Percentiles rank a stretch among this genome's conserved stretches.
These are phyloP conservation scores for Drosophila prostipennis DNA, from an alignment of 2,888 invertebrate species.

Conservation along the genomic window DNA sequence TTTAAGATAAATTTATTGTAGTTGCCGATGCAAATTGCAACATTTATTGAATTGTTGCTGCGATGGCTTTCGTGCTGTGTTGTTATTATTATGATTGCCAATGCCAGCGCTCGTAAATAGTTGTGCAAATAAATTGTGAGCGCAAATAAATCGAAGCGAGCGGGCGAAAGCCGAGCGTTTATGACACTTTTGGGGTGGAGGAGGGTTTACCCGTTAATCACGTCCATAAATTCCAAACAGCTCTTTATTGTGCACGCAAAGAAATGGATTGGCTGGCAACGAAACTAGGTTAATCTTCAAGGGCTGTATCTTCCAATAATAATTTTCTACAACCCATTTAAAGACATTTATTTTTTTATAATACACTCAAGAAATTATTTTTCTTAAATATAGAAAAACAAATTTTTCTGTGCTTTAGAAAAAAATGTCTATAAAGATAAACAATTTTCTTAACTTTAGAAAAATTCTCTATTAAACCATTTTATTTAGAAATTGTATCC, in stretches of 20 bases:
- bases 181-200: constrained; percentile 46
- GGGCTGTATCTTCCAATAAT: no score
- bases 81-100: constrained; percentile 40
- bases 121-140: constrained; percentile 68
- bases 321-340: no score
- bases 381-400: no score
- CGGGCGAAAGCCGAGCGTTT: constrained; percentile 56
- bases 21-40: constrained; percentile 76
- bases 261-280: background rate
- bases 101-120: constrained; percentile 65
- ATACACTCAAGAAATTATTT: no score
- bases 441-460: no score
- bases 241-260: constrained; percentile 1
- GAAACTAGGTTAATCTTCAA: no score
- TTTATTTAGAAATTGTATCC: no score
- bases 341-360: no score
- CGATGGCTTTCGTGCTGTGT: constrained; percentile 4
- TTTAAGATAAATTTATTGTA: constrained; percentile 78
- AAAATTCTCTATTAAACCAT: no score
- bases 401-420: no score
- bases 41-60: constrained; percentile 73
- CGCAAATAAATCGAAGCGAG: constrained; percentile 64
- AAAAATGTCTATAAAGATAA: no score
- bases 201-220: constrained; percentile 55
- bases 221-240: constrained; percentile 63